These are phyloP conservation scores for Furcula furcula DNA, from an alignment of 2,888 invertebrate species.

Conservation along the genomic window DNA sequence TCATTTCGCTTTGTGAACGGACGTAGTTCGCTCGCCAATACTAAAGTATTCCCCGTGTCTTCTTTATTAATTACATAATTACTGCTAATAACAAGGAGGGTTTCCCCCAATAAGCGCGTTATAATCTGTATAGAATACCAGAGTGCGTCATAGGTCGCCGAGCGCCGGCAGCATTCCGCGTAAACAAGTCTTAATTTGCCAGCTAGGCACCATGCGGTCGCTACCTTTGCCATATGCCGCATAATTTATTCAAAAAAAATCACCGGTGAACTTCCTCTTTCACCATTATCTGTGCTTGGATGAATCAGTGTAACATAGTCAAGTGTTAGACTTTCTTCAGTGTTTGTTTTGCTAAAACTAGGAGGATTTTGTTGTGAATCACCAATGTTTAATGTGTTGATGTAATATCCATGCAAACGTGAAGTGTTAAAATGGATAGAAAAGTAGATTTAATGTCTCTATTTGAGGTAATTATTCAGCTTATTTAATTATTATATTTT, in stretches of 20 bases:
- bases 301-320: constrained; percentile 26
- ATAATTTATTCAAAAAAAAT: constrained; percentile 37
- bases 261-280: constrained; percentile 26
- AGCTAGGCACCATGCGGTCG: constrained; percentile 79
- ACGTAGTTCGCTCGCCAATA: constrained; percentile 58
- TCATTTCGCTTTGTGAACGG: constrained; percentile 72
- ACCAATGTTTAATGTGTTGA: constrained; percentile 44
- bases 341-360: constrained; percentile 31
- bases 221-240: constrained; percentile 64
- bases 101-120: constrained; percentile 47
- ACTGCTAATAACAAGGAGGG: constrained; percentile 39
- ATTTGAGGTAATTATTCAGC: constrained; percentile 64
- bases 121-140: constrained; percentile 27
- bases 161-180: constrained; percentile 42
- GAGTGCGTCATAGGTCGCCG: constrained; percentile 36
- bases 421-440: constrained; percentile 69
- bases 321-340: constrained; percentile 37
- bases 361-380: constrained; percentile 41
- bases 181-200: constrained; percentile 69
- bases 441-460: constrained; percentile 75
- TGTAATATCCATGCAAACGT: constrained; percentile 48
- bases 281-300: constrained; percentile 18
- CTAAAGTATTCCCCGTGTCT: constrained; percentile 36
- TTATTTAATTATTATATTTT: neutral
- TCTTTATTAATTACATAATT: constrained; percentile 55